Base-by-base conservation (phyloP, 2,113 vertebrate species). In the Poicephalus gulielmi region DNA sequence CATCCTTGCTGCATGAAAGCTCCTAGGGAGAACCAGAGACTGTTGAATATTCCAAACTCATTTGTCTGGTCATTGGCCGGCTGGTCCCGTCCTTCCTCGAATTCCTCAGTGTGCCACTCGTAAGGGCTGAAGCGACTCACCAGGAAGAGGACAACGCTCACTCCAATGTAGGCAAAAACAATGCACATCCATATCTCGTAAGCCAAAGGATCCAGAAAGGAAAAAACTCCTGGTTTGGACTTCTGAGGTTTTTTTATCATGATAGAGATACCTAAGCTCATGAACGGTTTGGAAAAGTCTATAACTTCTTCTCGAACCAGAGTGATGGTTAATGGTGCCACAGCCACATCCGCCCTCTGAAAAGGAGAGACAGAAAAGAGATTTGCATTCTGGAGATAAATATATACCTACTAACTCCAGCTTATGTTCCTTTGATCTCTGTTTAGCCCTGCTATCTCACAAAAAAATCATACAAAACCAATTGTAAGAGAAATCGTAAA, bases 111-210 rank as follows among this genome's bases (percentile, higher is more conserved):
- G 92, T 99, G 99, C 99, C 99, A 99, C 94, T 99, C 99, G 0
- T 99, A 99, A 2, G 99, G 99, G 95, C 99, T 99, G 98, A 99
- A 99, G 74, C 99, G 99, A 87, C 99, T 99, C 96, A 99, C 99
- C 66, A 99, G 98, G 98, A 99, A 99, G 70, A 99, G 99, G 37
- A 99, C 99, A 5, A 99, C 99, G 2, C 99, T 99, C 91, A 99
- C 99, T 70, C 99, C 99, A 28, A 99, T 99, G 98, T 99, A 99
- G 97, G 99, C 99, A 59, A 99, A 99, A 60, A 99, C 99, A 6
- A 99, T 99, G 97, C 99, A 99, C 99, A 99, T 99, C 99, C 99
- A 99, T 93, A 99, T 99, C 97, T 99, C 99, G 1, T 99, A 99
- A 49, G 99, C 99, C 98, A 99, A 97, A 6, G 99, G 99, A 96